Base-by-base conservation (phyloP, 2,888 invertebrate genomes). In the Aspidiotus destructor region DNA sequence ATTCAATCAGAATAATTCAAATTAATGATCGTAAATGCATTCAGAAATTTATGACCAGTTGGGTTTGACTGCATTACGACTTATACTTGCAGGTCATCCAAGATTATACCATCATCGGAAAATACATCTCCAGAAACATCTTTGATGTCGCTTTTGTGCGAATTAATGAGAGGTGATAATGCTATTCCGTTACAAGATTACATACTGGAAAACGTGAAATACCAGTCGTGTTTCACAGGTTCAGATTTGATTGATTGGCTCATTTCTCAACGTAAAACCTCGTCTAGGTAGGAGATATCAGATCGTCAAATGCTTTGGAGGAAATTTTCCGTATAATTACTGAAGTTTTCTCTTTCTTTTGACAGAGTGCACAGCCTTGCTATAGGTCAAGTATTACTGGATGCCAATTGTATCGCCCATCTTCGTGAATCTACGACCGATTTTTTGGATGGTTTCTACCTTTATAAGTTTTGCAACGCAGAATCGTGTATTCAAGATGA, bases 201-300 rank as follows among this genome's bases (percentile, higher is more conserved):
- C 10, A 44, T 57, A 8, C 17, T 62, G 10, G 58, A 71, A 11
- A 58, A 62, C 17, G 55, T 58, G 41, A 70, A 58, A 48, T 70
- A 68, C 61, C 64, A 70, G 63, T 69, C 71, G 15, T 71, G 69
- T 57, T 87, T 91, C 78, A 81, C 87, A 15, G 92, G 91, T 2
- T 85, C 84, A 70, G 89, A 91, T 74, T 78, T 92, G 11, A 84
- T 92, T 7, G 89, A 91, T 75, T 92, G 92, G 92, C 80, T 92
- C 16, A 84, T 90, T 75, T 82, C 84, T 64, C 87, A 89, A 74
- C 87, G 88, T 71, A 86, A 85, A 75, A 86, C 87, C 54, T 85
- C 85, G 63, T 86, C 85, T 0, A 84, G 89, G 89, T 88, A 77
- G 72, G 16, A 17, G 10, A 54, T 58, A 40, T 28, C 28, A 17